Conservation (phyloP, 2,797 vertebrate genomes). For the Syndactyla subalaris region DNA sequence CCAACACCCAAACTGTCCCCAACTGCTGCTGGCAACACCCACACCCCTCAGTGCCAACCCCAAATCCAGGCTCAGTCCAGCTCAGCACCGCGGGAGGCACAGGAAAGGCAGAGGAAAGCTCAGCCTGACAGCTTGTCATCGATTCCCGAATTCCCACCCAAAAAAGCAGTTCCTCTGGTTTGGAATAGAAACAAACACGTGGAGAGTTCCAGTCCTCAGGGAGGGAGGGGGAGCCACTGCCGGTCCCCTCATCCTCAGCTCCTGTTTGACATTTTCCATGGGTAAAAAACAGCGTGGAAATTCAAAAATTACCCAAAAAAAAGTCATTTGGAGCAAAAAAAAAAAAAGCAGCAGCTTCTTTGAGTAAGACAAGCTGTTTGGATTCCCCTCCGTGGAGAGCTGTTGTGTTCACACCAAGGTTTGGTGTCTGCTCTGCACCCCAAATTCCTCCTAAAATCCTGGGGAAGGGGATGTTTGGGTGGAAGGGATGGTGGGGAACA, state of each 20-base stretch:
- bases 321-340: not conserved
- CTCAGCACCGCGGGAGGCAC: not conserved
- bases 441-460: not conserved
- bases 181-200: not conserved
- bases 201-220: not conserved
- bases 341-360: not conserved
- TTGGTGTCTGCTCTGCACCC: too few relatives aligned
- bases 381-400: not conserved
- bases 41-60: not conserved
- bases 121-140: not conserved
- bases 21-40: accelerated
- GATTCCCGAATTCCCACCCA: not conserved
- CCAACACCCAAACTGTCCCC: not conserved
- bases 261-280: not conserved
- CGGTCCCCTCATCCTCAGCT: not conserved
- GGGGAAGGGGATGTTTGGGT: not conserved
- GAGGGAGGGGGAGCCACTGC: not conserved
- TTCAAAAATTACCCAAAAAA: not conserved
- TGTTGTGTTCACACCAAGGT: accelerated
- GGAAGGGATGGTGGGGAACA: not conserved
- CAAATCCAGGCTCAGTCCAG: not conserved
- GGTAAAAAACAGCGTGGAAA: not conserved
- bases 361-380: not conserved
- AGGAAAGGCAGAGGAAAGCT: not conserved
- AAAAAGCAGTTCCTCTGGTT: not conserved